Base-by-base conservation (phyloP, 2,797 vertebrate genomes). In the Paratrypauchen microcephalus region DNA sequence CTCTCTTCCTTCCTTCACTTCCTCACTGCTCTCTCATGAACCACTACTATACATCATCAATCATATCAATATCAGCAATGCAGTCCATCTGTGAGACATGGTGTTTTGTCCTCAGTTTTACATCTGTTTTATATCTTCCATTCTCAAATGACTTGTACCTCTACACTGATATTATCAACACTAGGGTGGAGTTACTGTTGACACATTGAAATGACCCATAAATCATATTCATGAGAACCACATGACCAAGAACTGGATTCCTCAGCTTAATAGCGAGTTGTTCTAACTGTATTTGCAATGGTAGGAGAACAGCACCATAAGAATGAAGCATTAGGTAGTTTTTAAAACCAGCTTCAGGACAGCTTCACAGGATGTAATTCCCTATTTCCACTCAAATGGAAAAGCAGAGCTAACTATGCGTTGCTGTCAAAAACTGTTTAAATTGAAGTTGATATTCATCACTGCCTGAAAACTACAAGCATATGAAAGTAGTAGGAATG, bases 41-140 rank as follows among this genome's bases (percentile, higher is more conserved):
- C 80, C 68, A 77, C 64, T 89, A 82, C 80, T 67, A 65, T 75
- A 78, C 68, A 73, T 77, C 75, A 83, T 88, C 78, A 85, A 67
- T 85, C 84, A 88, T 84, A 76, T 86, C 89, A 87, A 93, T 91
- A 89, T 89, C 78, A 89, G 77, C 75, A 75, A 69, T 79, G 73
- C 66, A 84, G 86, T 87, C 72, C 87, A 75, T 78, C 65, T 79
- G 76, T 87, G 79, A 79, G 80, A 82, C 75, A 91, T 92, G 91
- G 87, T 93, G 86, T 92, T 90, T 92, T 88, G 72, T 87, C 47
- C 50, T 50, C 26, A 50, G 8, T 30, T 26, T 28, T 50, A n/a
- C 24, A 50, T 21, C 8, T 65, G 26, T 12, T 50, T 15, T n/a
- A 52, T 30, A 50, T 52, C 12, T 45, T 36, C 13, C 18, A 26